Percentiles rank a stretch among this genome's conserved stretches.
Conservation (phyloP, 2,888 invertebrate species). For the Deilephila porcellus region DNA sequence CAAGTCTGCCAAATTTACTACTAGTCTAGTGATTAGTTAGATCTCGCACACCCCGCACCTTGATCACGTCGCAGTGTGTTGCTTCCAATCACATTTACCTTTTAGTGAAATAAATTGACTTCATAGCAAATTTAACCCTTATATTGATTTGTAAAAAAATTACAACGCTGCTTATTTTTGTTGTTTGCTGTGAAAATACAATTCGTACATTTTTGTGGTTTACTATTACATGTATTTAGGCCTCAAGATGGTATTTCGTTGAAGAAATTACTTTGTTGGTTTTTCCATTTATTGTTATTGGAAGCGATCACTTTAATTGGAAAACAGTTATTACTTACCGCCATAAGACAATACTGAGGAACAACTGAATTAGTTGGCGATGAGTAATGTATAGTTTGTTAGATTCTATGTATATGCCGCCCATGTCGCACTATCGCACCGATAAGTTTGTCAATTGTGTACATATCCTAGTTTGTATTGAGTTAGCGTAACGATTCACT, state of each 20-base stretch:
- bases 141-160: not conserved
- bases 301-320: not conserved
- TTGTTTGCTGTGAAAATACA: too few relatives aligned
- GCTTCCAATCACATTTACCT: too few relatives aligned
- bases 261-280: too few relatives aligned
- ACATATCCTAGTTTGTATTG: conserved; percentile 28
- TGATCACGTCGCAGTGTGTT: too few relatives aligned
- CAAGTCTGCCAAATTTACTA: conserved; percentile 13
- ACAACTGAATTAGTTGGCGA: not conserved
- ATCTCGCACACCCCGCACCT: not conserved
- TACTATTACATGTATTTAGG: too few relatives aligned
- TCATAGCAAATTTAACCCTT: not conserved
- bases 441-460: conserved; percentile 26
- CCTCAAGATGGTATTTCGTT: too few relatives aligned
- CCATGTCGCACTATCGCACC: conserved; percentile 22
- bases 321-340: not conserved
- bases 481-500: conserved; percentile 8
- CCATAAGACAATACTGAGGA: not conserved
- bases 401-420: conserved; percentile 11
- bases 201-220: too few relatives aligned
- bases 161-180: too few relatives aligned
- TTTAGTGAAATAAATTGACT: not conserved
- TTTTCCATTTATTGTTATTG: not conserved
- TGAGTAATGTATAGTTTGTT: not conserved
- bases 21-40: conserved; percentile 20